Percentiles rank a stretch among this genome's conserved stretches.
Evolutionary conservation across 1,140 invertebrate genomes (phyloP).

Genomic region (Neuroterus valhalla): DNA sequence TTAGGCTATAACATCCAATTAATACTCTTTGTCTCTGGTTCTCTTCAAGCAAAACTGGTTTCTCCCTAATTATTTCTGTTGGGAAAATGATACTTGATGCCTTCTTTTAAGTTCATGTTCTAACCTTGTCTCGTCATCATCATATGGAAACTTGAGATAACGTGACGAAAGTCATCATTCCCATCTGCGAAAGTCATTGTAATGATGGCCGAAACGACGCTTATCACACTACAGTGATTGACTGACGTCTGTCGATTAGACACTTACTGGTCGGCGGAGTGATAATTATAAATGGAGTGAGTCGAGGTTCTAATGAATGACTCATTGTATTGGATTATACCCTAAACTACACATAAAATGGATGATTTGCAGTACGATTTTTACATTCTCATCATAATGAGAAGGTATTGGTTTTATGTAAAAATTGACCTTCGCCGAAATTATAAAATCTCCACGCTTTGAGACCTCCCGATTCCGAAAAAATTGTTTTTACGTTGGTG

Average conservation of each 20-base stretch:
- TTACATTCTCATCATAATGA: too few species aligned
- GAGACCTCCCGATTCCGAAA: too few species aligned
- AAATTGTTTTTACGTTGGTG: too few species aligned
- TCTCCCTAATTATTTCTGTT: constrained; percentile 24
- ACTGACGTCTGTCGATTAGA: constrained; percentile 48
- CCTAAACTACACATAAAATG: background rate
- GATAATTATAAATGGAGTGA: constrained; percentile 54
- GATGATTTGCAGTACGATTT: background rate
- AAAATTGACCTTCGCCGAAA: too few species aligned
- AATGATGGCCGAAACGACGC: constrained; percentile 13
- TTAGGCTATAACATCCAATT: background rate
- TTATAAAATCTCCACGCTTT: too few species aligned
- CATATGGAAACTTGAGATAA: background rate
- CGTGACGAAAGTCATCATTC: constrained; percentile 2
- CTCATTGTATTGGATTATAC: constrained; percentile 33
- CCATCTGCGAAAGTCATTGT: constrained; percentile 10
- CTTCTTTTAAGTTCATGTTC: background rate
- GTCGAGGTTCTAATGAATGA: constrained; percentile 48
- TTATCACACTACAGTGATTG: constrained; percentile 49
- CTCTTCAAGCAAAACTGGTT: background rate
- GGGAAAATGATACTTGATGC: background rate
- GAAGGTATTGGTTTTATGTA: too few species aligned
- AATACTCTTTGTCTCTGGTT: background rate
- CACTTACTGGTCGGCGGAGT: constrained; percentile 30
- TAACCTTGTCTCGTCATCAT: constrained; percentile 8